Base-by-base conservation (phyloP, 2,888 invertebrate species). In the Maniola hyperantus region DNA sequence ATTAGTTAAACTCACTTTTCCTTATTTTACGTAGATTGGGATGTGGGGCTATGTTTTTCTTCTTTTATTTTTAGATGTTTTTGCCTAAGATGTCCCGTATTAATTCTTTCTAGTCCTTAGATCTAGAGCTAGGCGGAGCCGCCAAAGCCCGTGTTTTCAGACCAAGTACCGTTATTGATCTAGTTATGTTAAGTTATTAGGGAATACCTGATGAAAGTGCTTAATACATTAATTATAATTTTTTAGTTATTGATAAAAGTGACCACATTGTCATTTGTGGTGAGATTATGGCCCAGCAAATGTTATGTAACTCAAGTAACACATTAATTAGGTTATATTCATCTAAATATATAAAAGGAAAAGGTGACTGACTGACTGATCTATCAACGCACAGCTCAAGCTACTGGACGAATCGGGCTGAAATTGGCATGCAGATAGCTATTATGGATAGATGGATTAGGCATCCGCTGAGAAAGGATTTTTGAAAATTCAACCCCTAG, bases 291-390 rank as follows among this genome's bases (percentile, higher is more conserved):
- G 18, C 8, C 48, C 36, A 10, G 36, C 36, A 10, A 15, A 36
- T 11, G 34, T 55, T 55, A 55, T 55, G 15, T 55, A 55, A 55
- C 36, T 18, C 39, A 55, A 36, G 36, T 55, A 55, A 55, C 11
- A 54, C 36, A 55, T 36, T 36, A 55, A 36, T 18, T 48, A 48
- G 18, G 36, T 55, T 55, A 55, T 36, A 34, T 55, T 15, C 15
- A 10, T 10, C 15, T 36, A 36, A 13, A 53, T n/a, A n/a, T n/a
- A n/a, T n/a, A n/a, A n/a, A n/a, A n/a, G n/a, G n/a, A n/a, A n/a
- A n/a, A n/a, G n/a, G n/a, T n/a, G n/a, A n/a, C n/a, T n/a, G n/a
- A n/a, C n/a, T n/a, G n/a, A n/a, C n/a, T n/a, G n/a, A n/a, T n/a
- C n/a, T n/a, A n/a, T n/a, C n/a, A n/a, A n/a, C n/a, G n/a, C n/a